Conservation (phyloP, 2,113 vertebrate species). For the Hippopotamus amphibius region DNA sequence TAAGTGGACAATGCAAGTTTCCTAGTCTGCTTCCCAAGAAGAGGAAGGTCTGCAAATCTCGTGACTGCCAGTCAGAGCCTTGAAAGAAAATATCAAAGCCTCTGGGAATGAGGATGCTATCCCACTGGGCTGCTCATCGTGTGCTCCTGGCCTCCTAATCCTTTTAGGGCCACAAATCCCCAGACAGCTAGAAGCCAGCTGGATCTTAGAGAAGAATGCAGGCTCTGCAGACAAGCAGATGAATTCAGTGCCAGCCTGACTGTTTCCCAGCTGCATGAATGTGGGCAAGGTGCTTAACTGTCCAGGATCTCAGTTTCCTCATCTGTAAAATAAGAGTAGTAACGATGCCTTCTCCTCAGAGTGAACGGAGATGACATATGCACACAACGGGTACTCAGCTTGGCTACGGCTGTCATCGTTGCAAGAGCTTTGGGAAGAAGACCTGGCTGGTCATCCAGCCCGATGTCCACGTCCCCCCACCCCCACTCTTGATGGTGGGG, state of each 20-base stretch:
- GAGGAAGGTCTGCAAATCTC: background rate
- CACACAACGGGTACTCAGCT: background rate
- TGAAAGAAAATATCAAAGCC: background rate
- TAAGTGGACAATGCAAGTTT: background rate
- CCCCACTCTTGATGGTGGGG: background rate
- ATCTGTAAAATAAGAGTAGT: background rate
- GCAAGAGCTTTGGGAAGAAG: background rate
- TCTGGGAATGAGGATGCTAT: background rate
- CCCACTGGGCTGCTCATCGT: background rate
- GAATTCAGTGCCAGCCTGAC: background rate
- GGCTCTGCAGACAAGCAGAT: background rate
- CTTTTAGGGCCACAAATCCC: background rate
- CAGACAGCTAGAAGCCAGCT: background rate
- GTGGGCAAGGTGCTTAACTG: background rate
- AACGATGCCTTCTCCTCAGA: background rate
- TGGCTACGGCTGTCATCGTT: no score
- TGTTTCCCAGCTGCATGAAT: background rate
- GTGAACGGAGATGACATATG: no score
- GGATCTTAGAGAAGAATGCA: background rate
- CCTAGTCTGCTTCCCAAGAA: background rate
- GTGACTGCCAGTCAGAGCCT: background rate
- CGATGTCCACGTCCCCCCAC: rapidly evolving
- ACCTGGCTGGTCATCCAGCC: background rate
- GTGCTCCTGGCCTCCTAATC: background rate
- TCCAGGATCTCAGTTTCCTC: background rate